Percentiles rank a stretch among this genome's conserved stretches.
Conservation (phyloP, 2,888 invertebrate species). For the Parnassius orleans region DNA sequence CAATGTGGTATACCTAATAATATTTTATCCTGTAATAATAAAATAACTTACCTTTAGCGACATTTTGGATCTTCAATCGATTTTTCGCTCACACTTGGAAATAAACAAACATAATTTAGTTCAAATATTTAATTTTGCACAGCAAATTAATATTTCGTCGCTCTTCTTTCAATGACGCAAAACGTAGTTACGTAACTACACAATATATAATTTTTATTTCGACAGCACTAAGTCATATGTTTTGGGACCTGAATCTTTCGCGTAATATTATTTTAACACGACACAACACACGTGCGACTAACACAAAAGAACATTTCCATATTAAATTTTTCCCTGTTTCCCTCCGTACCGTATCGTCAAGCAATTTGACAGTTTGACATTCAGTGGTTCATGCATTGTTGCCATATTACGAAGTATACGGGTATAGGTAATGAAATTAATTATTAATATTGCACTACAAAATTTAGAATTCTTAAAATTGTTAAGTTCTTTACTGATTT, state of each 20-base stretch:
- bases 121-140: slow-evolving; percentile 41
- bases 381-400: slow-evolving; percentile 13
- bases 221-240: background rate
- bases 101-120: slow-evolving; percentile 54
- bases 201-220: background rate
- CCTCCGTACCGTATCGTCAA: slow-evolving; percentile 22
- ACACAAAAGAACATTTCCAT: slow-evolving; percentile 29
- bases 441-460: background rate
- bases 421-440: background rate
- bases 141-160: slow-evolving; percentile 21
- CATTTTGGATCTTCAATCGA: slow-evolving; percentile 53
- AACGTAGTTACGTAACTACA: slow-evolving; percentile 25
- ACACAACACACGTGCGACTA: slow-evolving; percentile 30
- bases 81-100: slow-evolving; percentile 49
- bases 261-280: slow-evolving; percentile 19
- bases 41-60: slow-evolving; percentile 59
- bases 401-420: background rate
- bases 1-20: background rate
- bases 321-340: slow-evolving; percentile 39
- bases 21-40: background rate
- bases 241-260: slow-evolving; percentile 6
- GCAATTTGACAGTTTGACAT: slow-evolving; percentile 26
- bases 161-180: slow-evolving; percentile 2
- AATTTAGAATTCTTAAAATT: background rate
- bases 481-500: no score